These are phyloP conservation scores for Malthinus seriepunctatus DNA, from an alignment of 2,888 invertebrate genomes.

Conservation along the genomic window DNA sequence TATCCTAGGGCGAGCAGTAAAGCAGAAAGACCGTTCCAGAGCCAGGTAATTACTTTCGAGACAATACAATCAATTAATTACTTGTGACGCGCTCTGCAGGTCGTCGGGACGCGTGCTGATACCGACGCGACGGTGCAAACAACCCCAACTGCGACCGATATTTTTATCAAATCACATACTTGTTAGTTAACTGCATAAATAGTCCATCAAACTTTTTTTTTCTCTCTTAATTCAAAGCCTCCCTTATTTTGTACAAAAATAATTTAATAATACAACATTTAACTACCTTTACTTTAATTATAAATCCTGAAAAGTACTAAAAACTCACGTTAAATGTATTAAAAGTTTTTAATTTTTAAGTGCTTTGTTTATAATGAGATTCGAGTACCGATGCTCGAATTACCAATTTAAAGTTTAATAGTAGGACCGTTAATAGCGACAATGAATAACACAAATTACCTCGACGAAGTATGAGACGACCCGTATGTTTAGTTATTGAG, in stretches of 20 bases:
- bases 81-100: constrained; percentile 53
- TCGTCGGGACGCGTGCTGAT: constrained; percentile 48
- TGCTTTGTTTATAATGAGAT: constrained; percentile 7
- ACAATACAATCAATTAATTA: constrained; percentile 59
- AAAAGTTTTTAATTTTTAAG: constrained; percentile 6
- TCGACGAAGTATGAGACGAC: constrained; percentile 29
- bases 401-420: constrained; percentile 7
- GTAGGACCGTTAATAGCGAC: constrained; percentile 16
- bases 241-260: background rate
- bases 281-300: constrained; percentile 7
- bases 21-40: constrained; percentile 48
- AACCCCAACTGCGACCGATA: constrained; percentile 30
- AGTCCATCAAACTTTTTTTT: too few relatives aligned
- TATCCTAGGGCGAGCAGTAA: constrained; percentile 46
- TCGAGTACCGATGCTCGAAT: constrained; percentile 7
- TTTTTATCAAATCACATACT: constrained; percentile 20
- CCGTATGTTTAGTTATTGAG: constrained; percentile 47
- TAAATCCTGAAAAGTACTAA: constrained; percentile 6
- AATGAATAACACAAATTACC: constrained; percentile 29
- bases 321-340: constrained; percentile 7
- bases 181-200: background rate
- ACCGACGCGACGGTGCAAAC: constrained; percentile 40
- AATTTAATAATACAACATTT: background rate
- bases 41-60: constrained; percentile 58
- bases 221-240: too few relatives aligned